Base-by-base conservation (phyloP, 2,113 vertebrate genomes). In the Apistogramma diplotaenia region DNA sequence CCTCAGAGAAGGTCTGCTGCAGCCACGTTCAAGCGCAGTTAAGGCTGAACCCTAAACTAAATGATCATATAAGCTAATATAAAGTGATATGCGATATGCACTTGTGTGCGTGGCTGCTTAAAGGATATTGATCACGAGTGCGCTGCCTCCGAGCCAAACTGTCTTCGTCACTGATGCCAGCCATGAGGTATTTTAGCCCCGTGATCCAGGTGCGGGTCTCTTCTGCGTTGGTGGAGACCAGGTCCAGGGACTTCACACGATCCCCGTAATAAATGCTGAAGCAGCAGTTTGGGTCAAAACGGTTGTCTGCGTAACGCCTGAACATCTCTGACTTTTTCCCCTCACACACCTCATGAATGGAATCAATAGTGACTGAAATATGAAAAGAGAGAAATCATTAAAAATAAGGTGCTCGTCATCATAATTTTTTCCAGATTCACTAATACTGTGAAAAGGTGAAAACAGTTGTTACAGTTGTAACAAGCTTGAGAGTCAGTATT, bases 61-160 rank as follows among this genome's bases (percentile, higher is more conserved):
- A 49, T 9, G 29, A n/a, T 51, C 43, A 70, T 43, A 51, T 70
- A 51, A 70, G 25, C 65, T 12, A 51, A 21, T 12, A 16, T 62
- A 25, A 57, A 23, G 7, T 18, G 33, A 35, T 35, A 35, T 35
- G 33, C 9, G 33, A 35, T 35, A 35, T 35, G 33, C 33, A 35
- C 7, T 35, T 33, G 31, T 37, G 31, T 12, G 46, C 12, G 8
- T 25, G 8, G 16, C 25, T 37, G 29, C 0, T 40, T 25, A 78
- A 96, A 99, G 97, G 98, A 99, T 99, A 99, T 97, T 99, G 98
- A 94, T 99, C 97, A 6, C 97, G 94, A 11, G 97, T 98, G 40
- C 98, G 96, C 62, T 99, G 98, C 78, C 98, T 96, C 71, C 97
- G 96, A 16, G 97, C 96, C 79, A 99, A 90, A 84, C 97, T 97